Evolutionary conservation across 2,113 vertebrate genomes (phyloP).

Genomic region (Otis tarda): DNA sequence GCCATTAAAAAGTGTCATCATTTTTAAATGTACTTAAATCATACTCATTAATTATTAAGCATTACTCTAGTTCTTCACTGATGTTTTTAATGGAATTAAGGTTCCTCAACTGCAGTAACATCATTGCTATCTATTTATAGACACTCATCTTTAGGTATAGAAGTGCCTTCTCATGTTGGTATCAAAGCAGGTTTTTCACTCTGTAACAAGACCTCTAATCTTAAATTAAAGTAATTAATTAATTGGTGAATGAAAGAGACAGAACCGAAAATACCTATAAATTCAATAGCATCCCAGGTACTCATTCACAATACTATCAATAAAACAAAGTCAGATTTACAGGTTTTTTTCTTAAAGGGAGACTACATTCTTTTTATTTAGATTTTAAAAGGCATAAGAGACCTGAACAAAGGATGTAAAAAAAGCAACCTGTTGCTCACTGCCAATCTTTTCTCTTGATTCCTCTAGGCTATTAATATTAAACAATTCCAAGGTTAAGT

Average conservation of each 20-base stretch:
- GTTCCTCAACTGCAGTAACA: constrained; percentile 84
- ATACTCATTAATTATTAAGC: constrained; percentile 82
- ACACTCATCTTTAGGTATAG: constrained; percentile 81
- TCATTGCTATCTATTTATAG: constrained; percentile 90
- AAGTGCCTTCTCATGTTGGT: constrained; percentile 84
- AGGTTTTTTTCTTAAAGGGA: background rate
- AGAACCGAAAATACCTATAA: background rate
- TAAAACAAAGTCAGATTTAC: constrained; percentile 10
- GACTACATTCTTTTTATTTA: background rate
- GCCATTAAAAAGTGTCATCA: constrained; percentile 65
- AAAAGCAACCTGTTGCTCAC: background rate
- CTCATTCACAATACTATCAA: background rate
- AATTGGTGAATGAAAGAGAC: background rate
- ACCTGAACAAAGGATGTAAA: background rate
- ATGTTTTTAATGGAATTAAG: constrained; percentile 80
- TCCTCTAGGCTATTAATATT: background rate
- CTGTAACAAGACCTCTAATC: constrained; percentile 56
- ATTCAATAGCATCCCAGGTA: background rate
- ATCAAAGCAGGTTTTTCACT: constrained; percentile 79
- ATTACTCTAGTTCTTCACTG: constrained; percentile 79
- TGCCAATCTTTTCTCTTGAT: background rate
- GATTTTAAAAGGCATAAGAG: background rate
- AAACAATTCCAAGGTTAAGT: background rate
- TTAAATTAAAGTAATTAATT: constrained; percentile 61
- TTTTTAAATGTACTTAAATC: constrained; percentile 77